These are phyloP conservation scores for Shargacucullia verbasci DNA, from an alignment of 2,888 invertebrate genomes.

Conservation along the genomic window DNA sequence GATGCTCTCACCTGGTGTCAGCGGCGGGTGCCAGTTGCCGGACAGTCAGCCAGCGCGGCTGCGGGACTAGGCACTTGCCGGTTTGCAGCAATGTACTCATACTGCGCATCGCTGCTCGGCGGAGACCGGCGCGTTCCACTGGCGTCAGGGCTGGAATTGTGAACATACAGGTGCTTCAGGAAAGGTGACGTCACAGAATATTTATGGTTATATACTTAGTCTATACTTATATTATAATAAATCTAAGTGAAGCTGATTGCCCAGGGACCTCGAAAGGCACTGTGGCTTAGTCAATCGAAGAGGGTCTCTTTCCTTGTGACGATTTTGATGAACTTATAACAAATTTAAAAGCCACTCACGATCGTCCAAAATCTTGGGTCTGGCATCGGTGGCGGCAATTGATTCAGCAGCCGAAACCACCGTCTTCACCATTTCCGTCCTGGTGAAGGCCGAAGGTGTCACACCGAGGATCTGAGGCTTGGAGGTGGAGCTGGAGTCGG, in stretches of 20 bases:
- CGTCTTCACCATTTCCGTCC: slow-evolving; percentile 59
- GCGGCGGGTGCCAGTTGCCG: slow-evolving; percentile 92
- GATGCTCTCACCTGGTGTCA: slow-evolving; percentile 88
- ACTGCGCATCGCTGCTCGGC: slow-evolving; percentile 68
- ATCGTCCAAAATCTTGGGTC: slow-evolving; percentile 78
- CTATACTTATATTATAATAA: too few species aligned
- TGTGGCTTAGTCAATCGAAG: too few species aligned
- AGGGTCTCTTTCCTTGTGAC: too few species aligned
- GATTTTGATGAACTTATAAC: too few species aligned
- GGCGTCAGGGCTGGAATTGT: slow-evolving; percentile 71
- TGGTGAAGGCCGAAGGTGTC: slow-evolving; percentile 75
- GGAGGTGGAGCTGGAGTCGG: slow-evolving; percentile 61
- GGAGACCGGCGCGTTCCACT: slow-evolving; percentile 60
- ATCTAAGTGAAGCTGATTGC: too few species aligned
- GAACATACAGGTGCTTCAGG: too few species aligned
- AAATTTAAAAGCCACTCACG: slow-evolving; percentile 66
- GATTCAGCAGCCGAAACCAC: slow-evolving; percentile 74
- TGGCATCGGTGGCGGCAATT: slow-evolving; percentile 78
- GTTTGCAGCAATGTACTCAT: slow-evolving; percentile 73
- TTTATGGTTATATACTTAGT: too few species aligned
- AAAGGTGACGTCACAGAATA: too few species aligned
- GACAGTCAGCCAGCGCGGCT: slow-evolving; percentile 93
- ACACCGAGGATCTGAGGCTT: slow-evolving; percentile 61
- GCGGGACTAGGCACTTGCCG: slow-evolving; percentile 91
- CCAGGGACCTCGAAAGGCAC: too few species aligned